Percentiles rank a stretch among this genome's conserved stretches.
Evolutionary conservation across 2,888 invertebrate species (phyloP).

Genomic region (Trachelus iudaicus): DNA sequence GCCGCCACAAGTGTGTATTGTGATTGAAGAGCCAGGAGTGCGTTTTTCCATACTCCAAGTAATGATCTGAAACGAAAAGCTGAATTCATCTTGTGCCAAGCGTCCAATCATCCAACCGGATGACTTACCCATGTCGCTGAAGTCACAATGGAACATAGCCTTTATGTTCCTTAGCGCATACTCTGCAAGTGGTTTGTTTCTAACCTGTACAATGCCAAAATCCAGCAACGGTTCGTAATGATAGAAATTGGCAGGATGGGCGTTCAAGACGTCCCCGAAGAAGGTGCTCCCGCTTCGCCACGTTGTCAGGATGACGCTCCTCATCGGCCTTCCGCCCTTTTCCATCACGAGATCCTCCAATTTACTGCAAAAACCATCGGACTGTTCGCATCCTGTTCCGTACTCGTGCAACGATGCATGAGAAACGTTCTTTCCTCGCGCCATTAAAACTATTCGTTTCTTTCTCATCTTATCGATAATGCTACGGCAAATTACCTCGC

Average conservation of each 20-base stretch:
- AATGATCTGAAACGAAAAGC: slow-evolving; percentile 68
- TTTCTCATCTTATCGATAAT: not conserved
- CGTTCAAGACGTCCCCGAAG: slow-evolving; percentile 84
- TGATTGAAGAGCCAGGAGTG: slow-evolving; percentile 87
- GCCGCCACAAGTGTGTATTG: slow-evolving; percentile 85
- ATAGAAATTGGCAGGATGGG: slow-evolving; percentile 88
- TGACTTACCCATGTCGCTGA: slow-evolving; percentile 72
- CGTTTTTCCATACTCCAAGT: slow-evolving; percentile 80
- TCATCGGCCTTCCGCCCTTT: slow-evolving; percentile 77
- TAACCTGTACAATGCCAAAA: slow-evolving; percentile 84
- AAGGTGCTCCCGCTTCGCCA: slow-evolving; percentile 94
- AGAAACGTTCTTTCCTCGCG: not conserved
- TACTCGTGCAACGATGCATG: not conserved
- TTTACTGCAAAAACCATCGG: slow-evolving; percentile 56
- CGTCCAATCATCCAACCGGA: not conserved
- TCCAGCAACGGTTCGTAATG: slow-evolving; percentile 90
- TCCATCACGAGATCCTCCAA: slow-evolving; percentile 78
- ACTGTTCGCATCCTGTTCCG: not conserved
- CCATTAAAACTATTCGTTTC: not conserved
- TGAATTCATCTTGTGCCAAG: slow-evolving; percentile 6
- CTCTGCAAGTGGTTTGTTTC: slow-evolving; percentile 78
- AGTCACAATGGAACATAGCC: slow-evolving; percentile 82
- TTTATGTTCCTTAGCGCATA: slow-evolving; percentile 76
- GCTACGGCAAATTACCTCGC: slow-evolving; percentile 61
- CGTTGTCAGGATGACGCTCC: slow-evolving; percentile 85